These are phyloP conservation scores for Pitangus sulphuratus DNA, from an alignment of 2,797 vertebrate species.

Conservation along the genomic window DNA sequence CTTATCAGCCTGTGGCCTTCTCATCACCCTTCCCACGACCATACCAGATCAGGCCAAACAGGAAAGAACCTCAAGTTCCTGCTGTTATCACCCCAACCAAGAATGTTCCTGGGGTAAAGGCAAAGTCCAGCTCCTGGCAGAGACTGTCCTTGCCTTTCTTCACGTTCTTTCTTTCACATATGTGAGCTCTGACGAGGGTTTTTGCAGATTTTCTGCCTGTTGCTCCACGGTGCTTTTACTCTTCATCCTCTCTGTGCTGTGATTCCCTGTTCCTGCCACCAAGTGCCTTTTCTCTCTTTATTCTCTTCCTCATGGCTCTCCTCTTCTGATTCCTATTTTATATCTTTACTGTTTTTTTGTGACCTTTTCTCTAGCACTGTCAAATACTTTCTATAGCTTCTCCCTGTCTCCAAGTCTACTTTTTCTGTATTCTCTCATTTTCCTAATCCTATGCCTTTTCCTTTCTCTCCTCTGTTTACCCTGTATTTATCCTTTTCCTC, in stretches of 20 bases:
- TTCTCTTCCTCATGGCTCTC: background rate
- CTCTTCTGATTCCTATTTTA: background rate
- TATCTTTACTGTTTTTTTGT: background rate
- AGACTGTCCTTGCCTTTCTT: background rate
- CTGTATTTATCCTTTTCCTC: background rate
- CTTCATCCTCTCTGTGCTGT: fast-evolving
- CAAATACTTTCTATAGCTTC: background rate
- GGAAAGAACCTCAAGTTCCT: background rate
- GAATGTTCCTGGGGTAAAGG: background rate
- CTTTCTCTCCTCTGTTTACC: background rate
- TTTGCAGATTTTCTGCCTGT: background rate
- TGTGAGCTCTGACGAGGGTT: background rate
- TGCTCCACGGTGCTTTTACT: background rate
- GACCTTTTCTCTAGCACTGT: background rate
- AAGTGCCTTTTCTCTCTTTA: background rate
- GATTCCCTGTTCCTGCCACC: background rate
- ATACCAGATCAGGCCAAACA: background rate
- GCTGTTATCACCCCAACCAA: background rate
- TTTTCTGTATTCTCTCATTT: background rate
- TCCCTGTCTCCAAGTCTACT: background rate
- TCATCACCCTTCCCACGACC: background rate
- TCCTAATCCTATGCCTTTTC: background rate
- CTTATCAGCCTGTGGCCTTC: background rate
- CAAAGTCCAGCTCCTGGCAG: background rate
- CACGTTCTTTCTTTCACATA: background rate